A percentile compares a stretch with the other conserved stretches of the same genome.
These are phyloP conservation scores for Sesamia inferens DNA, from an alignment of 2,888 invertebrate genomes.

Conservation along the genomic window DNA sequence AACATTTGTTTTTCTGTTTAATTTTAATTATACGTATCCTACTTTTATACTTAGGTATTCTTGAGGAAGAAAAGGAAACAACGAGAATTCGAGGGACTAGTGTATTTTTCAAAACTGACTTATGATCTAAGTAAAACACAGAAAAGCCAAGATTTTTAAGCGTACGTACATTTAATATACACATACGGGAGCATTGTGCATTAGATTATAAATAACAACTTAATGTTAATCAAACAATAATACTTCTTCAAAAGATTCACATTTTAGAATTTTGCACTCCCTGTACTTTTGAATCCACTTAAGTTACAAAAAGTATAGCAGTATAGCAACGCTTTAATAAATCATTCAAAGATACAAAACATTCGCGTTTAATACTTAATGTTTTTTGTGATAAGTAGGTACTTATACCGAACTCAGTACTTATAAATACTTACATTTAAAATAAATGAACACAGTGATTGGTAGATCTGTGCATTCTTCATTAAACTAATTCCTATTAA, in stretches of 20 bases:
- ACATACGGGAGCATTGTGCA: constrained; percentile 67
- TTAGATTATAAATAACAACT: constrained; percentile 59
- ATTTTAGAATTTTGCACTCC: constrained; percentile 45
- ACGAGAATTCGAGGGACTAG: constrained; percentile 68
- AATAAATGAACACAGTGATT: constrained; percentile 82
- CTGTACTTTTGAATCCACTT: constrained; percentile 27
- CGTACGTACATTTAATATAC: constrained; percentile 59
- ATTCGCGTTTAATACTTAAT: constrained; percentile 53
- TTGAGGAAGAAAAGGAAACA: constrained; percentile 24
- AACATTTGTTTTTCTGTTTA: no score
- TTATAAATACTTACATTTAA: constrained; percentile 64
- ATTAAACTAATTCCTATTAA: constrained; percentile 73
- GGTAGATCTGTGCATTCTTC: constrained; percentile 79
- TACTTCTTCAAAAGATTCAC: constrained; percentile 43
- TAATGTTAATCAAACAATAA: constrained; percentile 54
- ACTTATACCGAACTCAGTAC: constrained; percentile 48
- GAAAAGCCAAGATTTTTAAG: constrained; percentile 65
- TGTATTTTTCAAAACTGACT: constrained; percentile 72
- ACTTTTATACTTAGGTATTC: not conserved
- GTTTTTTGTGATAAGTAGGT: constrained; percentile 63
- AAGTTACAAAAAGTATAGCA: not conserved
- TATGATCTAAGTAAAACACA: constrained; percentile 65
- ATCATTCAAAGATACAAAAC: constrained; percentile 55
- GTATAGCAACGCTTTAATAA: constrained; percentile 35
- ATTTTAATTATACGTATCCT: no score